These are phyloP conservation scores for Upupa epops DNA, from an alignment of 2,113 vertebrate species.

Conservation along the genomic window DNA sequence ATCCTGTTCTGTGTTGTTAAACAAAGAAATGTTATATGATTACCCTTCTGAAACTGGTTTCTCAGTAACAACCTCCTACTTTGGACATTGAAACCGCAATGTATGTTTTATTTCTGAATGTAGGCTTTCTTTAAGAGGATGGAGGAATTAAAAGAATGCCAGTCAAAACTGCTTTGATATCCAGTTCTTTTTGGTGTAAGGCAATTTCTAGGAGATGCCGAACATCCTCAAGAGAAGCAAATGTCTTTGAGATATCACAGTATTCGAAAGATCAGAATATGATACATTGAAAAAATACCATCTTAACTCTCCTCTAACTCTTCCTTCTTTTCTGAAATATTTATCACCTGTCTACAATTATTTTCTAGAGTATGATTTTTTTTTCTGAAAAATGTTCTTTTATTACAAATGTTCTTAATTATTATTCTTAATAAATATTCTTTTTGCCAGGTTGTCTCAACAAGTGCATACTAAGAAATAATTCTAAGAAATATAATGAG, in stretches of 20 bases:
- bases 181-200: neutral
- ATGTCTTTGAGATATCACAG: neutral
- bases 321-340: neutral
- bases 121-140: neutral
- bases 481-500: neutral
- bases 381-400: neutral
- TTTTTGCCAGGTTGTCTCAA: neutral
- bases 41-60: neutral
- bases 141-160: neutral
- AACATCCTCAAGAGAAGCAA: neutral
- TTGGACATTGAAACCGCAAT: neutral
- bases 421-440: neutral
- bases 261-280: neutral
- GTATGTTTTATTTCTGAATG: neutral
- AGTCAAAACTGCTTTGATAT: neutral
- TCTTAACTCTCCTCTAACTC: neutral
- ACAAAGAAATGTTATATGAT: neutral
- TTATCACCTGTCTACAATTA: neutral
- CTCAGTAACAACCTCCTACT: neutral
- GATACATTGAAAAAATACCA: neutral
- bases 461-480: neutral
- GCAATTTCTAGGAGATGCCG: neutral
- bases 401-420: neutral
- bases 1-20: neutral
- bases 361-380: neutral